These are phyloP conservation scores for Okapia johnstoni DNA, from an alignment of 2,113 vertebrate genomes.

Conservation along the genomic window DNA sequence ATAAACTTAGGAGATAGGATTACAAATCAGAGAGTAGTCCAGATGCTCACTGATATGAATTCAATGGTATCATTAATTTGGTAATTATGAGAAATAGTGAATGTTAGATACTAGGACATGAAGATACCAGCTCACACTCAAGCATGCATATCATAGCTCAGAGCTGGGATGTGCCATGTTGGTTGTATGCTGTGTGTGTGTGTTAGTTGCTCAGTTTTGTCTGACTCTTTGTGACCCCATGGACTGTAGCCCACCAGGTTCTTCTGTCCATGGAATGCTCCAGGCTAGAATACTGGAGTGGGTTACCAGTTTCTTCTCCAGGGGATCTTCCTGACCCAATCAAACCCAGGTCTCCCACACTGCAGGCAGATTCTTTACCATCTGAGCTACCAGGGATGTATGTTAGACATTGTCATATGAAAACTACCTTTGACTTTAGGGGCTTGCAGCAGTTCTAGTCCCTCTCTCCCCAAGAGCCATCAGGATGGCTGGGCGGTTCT, in stretches of 20 bases:
- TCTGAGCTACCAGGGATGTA: neutral
- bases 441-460: neutral
- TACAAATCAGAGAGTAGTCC: neutral
- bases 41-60: neutral
- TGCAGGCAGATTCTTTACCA: neutral
- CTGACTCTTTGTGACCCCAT: neutral
- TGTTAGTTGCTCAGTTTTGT: neutral
- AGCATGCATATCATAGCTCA: neutral
- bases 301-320: neutral
- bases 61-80: neutral
- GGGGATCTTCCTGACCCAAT: neutral
- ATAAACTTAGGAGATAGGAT: neutral
- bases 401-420: neutral
- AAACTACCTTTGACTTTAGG: neutral
- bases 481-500: neutral
- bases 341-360: neutral
- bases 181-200: neutral
- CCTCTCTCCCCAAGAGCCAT: neutral
- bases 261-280: neutral
- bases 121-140: neutral
- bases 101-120: neutral
- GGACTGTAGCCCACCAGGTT: neutral
- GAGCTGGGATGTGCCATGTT: neutral
- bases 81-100: neutral
- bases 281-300: neutral